Evolutionary conservation across 2,113 vertebrate species (phyloP).

Genomic region (Ageneiosus marmoratus): DNA sequence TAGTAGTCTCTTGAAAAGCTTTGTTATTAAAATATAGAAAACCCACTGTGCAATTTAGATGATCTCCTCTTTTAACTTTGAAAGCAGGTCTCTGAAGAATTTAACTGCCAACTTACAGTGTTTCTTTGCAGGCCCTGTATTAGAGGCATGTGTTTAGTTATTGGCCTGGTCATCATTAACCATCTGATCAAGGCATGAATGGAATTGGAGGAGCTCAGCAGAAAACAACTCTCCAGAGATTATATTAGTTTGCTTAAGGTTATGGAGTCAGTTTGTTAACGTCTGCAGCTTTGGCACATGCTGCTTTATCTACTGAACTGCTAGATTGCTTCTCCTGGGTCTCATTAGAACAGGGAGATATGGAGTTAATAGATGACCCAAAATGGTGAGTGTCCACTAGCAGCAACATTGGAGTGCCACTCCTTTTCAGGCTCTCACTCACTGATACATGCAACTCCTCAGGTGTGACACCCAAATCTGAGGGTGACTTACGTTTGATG

Average conservation of each 20-base stretch:
- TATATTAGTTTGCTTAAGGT: constrained; percentile 31
- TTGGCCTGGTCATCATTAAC: constrained; percentile 12
- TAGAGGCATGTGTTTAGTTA: constrained; percentile 7
- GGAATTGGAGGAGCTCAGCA: constrained; percentile 18
- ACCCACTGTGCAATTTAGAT: background rate
- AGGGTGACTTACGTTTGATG: constrained; percentile 92
- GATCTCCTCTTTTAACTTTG: background rate
- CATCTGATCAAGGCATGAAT: constrained; percentile 20
- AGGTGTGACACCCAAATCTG: constrained; percentile 84
- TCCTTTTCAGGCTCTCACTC: constrained; percentile 73
- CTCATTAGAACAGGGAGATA: constrained; percentile 64
- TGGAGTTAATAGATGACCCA: constrained; percentile 61
- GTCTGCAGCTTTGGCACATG: constrained; percentile 60
- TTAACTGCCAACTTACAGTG: background rate
- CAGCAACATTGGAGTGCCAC: constrained; percentile 79
- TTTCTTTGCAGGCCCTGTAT: constrained; percentile 9
- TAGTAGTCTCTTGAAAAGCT: constrained; percentile 47
- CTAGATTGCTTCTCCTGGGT: constrained; percentile 67
- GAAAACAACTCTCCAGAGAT: constrained; percentile 17
- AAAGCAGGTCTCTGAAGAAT: constrained; percentile 1
- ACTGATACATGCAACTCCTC: constrained; percentile 82
- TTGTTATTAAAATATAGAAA: constrained; percentile 61
- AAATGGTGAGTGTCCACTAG: constrained; percentile 78
- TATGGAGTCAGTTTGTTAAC: constrained; percentile 63
- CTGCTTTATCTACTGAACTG: constrained; percentile 55